A percentile compares a stretch with the other conserved stretches of the same genome.
Conservation (phyloP, 2,113 vertebrate species). For the Verasper variegatus region DNA sequence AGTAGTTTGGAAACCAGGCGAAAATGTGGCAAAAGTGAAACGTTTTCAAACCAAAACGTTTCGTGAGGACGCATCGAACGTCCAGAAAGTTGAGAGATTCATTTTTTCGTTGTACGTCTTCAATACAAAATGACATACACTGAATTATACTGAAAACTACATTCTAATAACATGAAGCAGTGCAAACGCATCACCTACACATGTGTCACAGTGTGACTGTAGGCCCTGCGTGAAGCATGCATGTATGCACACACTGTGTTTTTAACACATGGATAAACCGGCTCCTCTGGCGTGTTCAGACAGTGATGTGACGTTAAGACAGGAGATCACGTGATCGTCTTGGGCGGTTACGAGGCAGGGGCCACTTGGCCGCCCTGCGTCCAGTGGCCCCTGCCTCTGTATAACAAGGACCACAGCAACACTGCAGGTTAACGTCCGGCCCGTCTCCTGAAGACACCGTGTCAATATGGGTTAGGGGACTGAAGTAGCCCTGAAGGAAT, state of each 20-base stretch:
- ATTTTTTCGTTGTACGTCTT: no score
- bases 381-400: conserved; percentile 13
- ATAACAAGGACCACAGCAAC: conserved; percentile 40
- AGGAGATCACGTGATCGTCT: conserved; percentile 39
- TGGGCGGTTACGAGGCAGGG: neutral
- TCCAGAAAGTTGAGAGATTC: no score
- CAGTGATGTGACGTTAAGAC: conserved; percentile 22
- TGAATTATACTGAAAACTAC: no score
- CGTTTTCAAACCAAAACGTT: no score
- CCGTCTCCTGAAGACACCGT: conserved; percentile 59
- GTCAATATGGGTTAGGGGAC: conserved; percentile 87
- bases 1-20: no score
- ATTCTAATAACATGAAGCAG: neutral
- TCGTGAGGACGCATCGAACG: no score
- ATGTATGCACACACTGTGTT: conserved; percentile 41
- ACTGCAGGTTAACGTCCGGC: conserved; percentile 65
- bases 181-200: conserved; percentile 15
- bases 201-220: conserved; percentile 47
- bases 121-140: no score
- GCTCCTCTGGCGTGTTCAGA: conserved; percentile 17
- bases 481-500: conserved; percentile 70
- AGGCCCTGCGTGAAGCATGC: conserved; percentile 39
- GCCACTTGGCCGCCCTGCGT: conserved; percentile 10
- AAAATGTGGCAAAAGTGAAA: no score
- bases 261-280: conserved; percentile 67